Percentiles rank a stretch among this genome's conserved stretches.
These are phyloP conservation scores for Malurus leucopterus DNA, from an alignment of 2,797 vertebrate genomes.

Conservation along the genomic window DNA sequence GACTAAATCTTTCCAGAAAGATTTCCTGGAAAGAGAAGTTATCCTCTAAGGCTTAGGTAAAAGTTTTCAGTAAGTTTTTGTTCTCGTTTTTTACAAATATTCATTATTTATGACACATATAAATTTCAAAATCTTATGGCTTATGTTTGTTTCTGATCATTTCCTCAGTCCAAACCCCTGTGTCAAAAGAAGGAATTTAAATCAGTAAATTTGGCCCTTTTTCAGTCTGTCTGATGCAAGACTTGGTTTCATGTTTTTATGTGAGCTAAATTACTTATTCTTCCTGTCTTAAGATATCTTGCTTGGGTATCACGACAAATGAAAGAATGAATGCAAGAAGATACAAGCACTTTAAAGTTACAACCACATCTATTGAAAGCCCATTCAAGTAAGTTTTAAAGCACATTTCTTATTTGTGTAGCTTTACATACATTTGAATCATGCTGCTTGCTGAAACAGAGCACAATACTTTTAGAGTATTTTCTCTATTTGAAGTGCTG, in stretches of 20 bases:
- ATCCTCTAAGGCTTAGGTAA: neutral
- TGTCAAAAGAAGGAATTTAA: neutral
- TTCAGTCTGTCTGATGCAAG: neutral
- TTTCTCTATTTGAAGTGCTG: neutral
- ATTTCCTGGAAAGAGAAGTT: neutral
- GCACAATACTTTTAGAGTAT: neutral
- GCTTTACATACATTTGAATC: neutral
- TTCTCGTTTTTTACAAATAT: neutral
- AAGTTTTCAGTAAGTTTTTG: neutral
- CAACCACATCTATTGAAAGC: slow-evolving; percentile 97
- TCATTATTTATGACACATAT: neutral
- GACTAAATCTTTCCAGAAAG: neutral
- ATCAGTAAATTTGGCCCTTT: neutral
- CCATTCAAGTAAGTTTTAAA: slow-evolving; percentile 90
- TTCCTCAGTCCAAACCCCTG: neutral
- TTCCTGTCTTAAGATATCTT: slow-evolving; percentile 83
- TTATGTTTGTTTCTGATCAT: neutral
- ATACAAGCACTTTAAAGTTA: slow-evolving; percentile 99
- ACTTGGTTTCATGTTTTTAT: neutral
- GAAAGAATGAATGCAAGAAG: slow-evolving; percentile 98
- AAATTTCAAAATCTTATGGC: neutral
- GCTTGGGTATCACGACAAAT: slow-evolving; percentile 96
- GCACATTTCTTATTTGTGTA: neutral
- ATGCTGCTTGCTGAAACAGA: neutral
- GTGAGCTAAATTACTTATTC: neutral